A percentile compares a stretch with the other conserved stretches of the same genome.
phyloP scores from a whole-genome alignment of 1,140 invertebrate genomes.

The Vanessa atalanta region DNA sequence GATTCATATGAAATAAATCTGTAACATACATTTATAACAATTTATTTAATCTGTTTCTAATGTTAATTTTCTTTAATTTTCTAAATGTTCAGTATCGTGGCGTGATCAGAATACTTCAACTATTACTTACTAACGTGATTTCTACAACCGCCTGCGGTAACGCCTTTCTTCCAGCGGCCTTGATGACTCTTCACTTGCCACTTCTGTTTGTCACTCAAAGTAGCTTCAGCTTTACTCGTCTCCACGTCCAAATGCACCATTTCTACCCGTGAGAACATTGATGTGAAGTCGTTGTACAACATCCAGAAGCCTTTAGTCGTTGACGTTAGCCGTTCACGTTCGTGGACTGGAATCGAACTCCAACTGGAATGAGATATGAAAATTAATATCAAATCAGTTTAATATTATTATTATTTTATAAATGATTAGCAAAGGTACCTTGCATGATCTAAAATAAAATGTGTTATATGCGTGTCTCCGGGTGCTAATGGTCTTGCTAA shows the following conservation, averaged over 20 bases:
- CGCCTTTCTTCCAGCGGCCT: constrained; percentile 93
- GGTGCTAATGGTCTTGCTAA: constrained; percentile 44
- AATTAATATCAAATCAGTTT: not conserved
- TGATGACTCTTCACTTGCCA: constrained; percentile 94
- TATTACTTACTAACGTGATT: constrained; percentile 88
- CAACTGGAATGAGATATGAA: constrained; percentile 43
- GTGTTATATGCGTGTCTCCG: constrained; percentile 43
- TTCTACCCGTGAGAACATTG: constrained; percentile 91
- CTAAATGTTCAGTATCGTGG: not conserved
- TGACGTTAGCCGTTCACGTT: constrained; percentile 87
- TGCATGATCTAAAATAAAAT: constrained; percentile 43
- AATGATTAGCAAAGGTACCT: constrained; percentile 40
- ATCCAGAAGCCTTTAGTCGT: constrained; percentile 92
- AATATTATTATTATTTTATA: not conserved
- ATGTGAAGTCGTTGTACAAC: constrained; percentile 91
- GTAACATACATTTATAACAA: constrained; percentile 47
- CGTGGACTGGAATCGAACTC: constrained; percentile 82
- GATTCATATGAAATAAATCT: constrained; percentile 97
- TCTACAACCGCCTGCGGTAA: constrained; percentile 94
- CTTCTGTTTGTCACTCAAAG: constrained; percentile 87
- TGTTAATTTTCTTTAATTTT: no score
- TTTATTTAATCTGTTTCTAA: no score
- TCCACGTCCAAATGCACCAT: constrained; percentile 93
- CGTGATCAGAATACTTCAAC: not conserved
- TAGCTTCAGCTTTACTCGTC: constrained; percentile 91